Evolutionary conservation across 2,888 invertebrate genomes (phyloP), one percentile per base, ranked within the genome.

Genomic region (Drosophila anomelani): DNA sequence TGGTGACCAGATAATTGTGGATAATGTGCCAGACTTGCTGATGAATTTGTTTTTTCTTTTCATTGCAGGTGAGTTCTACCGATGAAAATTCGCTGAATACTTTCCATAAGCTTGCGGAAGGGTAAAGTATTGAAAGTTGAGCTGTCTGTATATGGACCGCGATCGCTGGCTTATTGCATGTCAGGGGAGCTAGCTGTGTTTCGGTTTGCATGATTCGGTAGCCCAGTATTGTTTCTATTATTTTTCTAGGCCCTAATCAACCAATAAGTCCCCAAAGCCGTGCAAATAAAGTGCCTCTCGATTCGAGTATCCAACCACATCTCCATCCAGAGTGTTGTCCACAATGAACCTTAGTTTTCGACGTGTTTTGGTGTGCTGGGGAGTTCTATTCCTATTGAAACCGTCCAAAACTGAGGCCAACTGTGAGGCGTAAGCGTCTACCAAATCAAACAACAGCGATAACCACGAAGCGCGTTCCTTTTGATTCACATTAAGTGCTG

Each of bases 351-450:
- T 93, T 93, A 93, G 92, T 92, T 92, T 93, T 92, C 89, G 92
- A 92, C 92, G 93, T 92, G 92, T 93, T 93, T 92, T 93, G 92
- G 92, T 92, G 92, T 92, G 91, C 84, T 75, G 88, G 80, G 91
- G 90, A 89, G 81, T 80, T 80, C 69, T 80, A 89, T 88, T 92
- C 92, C 92, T 89, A 93, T 92, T 93, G 92, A 93, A 93, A 93
- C 92, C 92, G 92, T 92, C 92, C 92, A 92, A 92, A 92, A 92
- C 92, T 92, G 92, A 92, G 92, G 92, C 92, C 88, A 78, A 88
- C 85, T 89, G 78, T 88, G 88, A 62, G 85, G 90, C 84, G 29
- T 17, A 66, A 75, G 51, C 84, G 73, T 62, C 79, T 57, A 68
- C 47, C 54, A 36, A 51, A 51, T 9, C 5, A 34, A 53, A 6